Base-by-base conservation (phyloP, 2,797 vertebrate species). In the Peromyscus attwateri region DNA sequence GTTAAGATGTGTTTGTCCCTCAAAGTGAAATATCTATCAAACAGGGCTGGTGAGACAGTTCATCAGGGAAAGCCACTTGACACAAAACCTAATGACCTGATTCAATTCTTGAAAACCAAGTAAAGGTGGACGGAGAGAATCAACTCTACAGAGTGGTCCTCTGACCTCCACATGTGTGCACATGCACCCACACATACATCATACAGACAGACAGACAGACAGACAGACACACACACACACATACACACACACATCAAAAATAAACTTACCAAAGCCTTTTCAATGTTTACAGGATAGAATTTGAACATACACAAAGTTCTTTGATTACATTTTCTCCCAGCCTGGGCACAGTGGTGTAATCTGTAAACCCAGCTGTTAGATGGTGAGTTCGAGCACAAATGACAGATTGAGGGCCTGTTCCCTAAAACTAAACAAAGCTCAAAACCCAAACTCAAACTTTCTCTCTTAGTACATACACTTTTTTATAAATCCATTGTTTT, bases 371-470 rank as follows among this genome's bases (percentile, higher is more conserved):
- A 40, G 31, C 46, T 55, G 49, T 31, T 73, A 68, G 85, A 40
- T 21, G 9, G n/a, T 57, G 66, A 27, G 68, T 57, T 73, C 68
- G 40, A 55, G 17, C n/a, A 40, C 31, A 10, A 52, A 27, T 2
- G 23, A 85, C 43, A 49, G 29, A 37, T 34, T 2, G n/a, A 57
- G 27, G 40, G 17, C 29, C 31, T 76, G 29, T 34, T 46, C 73
- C 37, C 37, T 34, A 62, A 76, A 89, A 62, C 29, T 17, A 76
- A 89, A 88, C 49, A 73, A 57, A 89, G 49, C 27, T n/a, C 40
- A 64, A 64, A 89, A 76, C 55, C 25, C 37, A 62, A 76, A 82
- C 91, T 75, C 92, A 94, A 96, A 77, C 37, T 91, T 49, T 93
- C 16, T 89, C 52, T 57, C 6, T 66, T 31, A 94, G 75, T 80